Evolutionary conservation across 2,797 vertebrate genomes (phyloP), one percentile per base, ranked within the genome.

Genomic region (Thripadectes ignobilis): DNA sequence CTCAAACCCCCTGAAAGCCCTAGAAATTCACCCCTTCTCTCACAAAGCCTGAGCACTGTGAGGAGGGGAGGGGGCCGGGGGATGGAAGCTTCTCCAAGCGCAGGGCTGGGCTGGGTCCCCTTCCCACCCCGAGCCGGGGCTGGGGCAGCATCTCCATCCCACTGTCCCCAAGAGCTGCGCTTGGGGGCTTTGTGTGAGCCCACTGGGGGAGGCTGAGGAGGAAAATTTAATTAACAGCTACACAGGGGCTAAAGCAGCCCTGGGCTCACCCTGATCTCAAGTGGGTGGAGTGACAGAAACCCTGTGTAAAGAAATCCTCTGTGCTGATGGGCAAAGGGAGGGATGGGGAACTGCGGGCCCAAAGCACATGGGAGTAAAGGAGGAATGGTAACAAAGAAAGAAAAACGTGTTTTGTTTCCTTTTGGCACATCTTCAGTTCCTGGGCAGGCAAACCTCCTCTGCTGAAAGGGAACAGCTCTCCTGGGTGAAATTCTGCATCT

Each of bases 41-140:
- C 66, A 93, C 92, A 95, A 89, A 90, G 94, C 54, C 58, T 52
- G 76, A 55, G 89, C 88, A 52, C 68, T 93, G 59, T 38, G 73
- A 76, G 65, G 90, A 77, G 69, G 58, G 74, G 74, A 68, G 3
- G 5, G 77, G 66, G 13, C 39, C 5, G 39, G 39, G 84, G 79
- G 54, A 38, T 83, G 84, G 88, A 52, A 43, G 52, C 6, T 43
- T 49, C 62, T 23, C 16, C 73, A 30, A 43, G 51, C 4, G 24
- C 38, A n/a, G 63, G 36, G 27, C 24, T 67, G 77, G 30, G 71
- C n/a, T 2, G 43, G 3, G 62, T 29, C 43, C 82, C 51, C 41
- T 30, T n/a, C 54, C 38, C 3, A 3, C 13, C 4, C 19, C 1
- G 12, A 7, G 39, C 61, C 61, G 8, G 26, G 48, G 48, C 48